Base-by-base conservation (phyloP, 2,888 invertebrate species). In the Orthosia gracilis region DNA sequence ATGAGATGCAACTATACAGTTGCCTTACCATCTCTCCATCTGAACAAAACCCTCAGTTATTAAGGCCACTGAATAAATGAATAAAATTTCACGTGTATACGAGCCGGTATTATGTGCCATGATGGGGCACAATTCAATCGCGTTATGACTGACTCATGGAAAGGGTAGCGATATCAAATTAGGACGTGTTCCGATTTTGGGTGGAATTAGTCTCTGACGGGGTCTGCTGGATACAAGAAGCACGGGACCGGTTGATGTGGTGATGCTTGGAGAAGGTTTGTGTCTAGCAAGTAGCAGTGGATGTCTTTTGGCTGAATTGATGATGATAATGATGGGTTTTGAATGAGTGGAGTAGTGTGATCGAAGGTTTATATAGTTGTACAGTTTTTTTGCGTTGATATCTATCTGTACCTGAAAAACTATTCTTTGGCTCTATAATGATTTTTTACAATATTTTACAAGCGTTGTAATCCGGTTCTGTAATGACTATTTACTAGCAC, bases 21-120 rank as follows among this genome's bases (percentile, higher is more conserved):
- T 54, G 40, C 50, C 26, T 1, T 26, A 31, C 50, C 18, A 71
- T 57, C 45, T 54, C 65, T 15, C 13, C 67, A 12, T 81, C 61
- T 76, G 65, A 80, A 76, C 68, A 64, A 76, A 69, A 61, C 62
- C 64, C 77, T n/a, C 31, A 72, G 69, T 77, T 81, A 80, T 80
- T 72, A 80, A 81, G 69, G 70, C 59, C 73, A 76, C 80, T 82
- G 83, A 80, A 82, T 82, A 82, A 76, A 83, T 82, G 82, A 83
- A 82, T 82, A 82, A 82, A 80, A 82, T 82, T 82, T 73, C 45
- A 76, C 73, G 83, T 76, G 65, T 83, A 69, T 67, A 80, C 61
- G 73, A 80, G 55, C 57, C 54, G 58, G 63, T 83, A 83, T 83
- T 83, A 83, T 82, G 70, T 63, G 76, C 59, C 72, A 82, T 82